These are phyloP conservation scores for Eclectus roratus DNA, from an alignment of 2,113 vertebrate species.

Conservation along the genomic window DNA sequence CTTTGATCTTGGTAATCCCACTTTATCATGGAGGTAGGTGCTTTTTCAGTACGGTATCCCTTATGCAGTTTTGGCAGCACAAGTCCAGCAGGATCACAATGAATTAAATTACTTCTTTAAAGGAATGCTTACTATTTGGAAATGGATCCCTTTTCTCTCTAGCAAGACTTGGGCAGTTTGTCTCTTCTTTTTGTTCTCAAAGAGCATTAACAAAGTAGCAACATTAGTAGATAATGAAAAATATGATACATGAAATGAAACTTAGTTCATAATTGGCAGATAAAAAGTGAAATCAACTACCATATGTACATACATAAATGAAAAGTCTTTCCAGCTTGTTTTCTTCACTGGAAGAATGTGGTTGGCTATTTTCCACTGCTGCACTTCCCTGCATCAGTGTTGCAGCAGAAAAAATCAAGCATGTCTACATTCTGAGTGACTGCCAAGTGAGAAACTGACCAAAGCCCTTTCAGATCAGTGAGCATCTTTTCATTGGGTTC, in stretches of 20 bases:
- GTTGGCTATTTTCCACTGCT: fast-evolving
- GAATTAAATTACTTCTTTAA: background rate
- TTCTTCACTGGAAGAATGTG: background rate
- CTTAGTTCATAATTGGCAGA: background rate
- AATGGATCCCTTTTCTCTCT: background rate
- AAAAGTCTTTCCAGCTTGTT: background rate
- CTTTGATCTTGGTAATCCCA: background rate
- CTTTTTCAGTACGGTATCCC: background rate
- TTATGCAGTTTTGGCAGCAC: background rate
- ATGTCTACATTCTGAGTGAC: background rate
- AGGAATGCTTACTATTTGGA: background rate
- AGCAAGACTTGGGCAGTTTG: fast-evolving
- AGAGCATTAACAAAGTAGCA: background rate
- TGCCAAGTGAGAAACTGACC: background rate
- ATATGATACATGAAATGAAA: background rate
- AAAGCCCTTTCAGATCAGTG: background rate
- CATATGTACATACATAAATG: background rate
- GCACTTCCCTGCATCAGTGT: background rate
- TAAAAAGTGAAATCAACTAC: background rate
- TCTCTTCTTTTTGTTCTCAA: too few relatives aligned
- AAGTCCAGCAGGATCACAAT: background rate
- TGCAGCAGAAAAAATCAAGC: background rate
- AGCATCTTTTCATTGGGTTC: background rate
- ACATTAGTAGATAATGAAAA: background rate
- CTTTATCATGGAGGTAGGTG: background rate